These are phyloP conservation scores for Sebastes paucispinis DNA, from an alignment of 2,797 vertebrate genomes.

Conservation along the genomic window DNA sequence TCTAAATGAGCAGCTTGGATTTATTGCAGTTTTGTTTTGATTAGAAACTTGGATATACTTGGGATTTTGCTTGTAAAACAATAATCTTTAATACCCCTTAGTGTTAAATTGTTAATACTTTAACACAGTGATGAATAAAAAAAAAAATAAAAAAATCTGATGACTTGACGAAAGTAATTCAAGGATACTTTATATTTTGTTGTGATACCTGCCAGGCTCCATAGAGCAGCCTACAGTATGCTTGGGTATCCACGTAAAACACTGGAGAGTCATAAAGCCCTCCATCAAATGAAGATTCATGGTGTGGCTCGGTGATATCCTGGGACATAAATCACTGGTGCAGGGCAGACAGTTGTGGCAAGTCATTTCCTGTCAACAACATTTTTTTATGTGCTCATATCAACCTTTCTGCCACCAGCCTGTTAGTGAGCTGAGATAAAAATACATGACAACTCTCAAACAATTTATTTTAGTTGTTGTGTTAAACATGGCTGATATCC, in stretches of 20 bases:
- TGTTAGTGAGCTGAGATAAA: conserved; percentile 6
- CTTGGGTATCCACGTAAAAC: conserved; percentile 18
- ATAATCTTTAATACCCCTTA: neutral
- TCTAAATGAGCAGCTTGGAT: conserved; percentile 24
- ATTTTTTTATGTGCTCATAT: conserved; percentile 28
- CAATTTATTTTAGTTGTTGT: neutral
- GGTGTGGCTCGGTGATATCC: conserved; percentile 50
- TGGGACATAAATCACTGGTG: conserved; percentile 58
- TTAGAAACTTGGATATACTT: neutral
- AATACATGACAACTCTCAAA: conserved; percentile 10
- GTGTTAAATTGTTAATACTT: neutral
- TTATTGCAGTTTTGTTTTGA: neutral
- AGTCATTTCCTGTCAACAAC: conserved; percentile 62
- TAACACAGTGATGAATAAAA: neutral
- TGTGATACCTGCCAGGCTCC: neutral
- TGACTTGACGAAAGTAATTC: neutral
- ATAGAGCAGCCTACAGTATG: neutral
- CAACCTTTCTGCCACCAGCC: conserved; percentile 13
- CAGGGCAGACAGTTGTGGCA: conserved; percentile 57
- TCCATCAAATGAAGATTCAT: conserved; percentile 63
- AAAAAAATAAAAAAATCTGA: neutral
- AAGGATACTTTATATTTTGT: neutral
- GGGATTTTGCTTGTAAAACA: neutral
- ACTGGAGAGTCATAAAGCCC: conserved; percentile 30
- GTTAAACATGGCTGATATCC: neutral